Percentiles rank a stretch among this genome's conserved stretches.
These are phyloP conservation scores for Pantherophis vulpinus DNA, from an alignment of 2,797 vertebrate genomes.

Conservation along the genomic window DNA sequence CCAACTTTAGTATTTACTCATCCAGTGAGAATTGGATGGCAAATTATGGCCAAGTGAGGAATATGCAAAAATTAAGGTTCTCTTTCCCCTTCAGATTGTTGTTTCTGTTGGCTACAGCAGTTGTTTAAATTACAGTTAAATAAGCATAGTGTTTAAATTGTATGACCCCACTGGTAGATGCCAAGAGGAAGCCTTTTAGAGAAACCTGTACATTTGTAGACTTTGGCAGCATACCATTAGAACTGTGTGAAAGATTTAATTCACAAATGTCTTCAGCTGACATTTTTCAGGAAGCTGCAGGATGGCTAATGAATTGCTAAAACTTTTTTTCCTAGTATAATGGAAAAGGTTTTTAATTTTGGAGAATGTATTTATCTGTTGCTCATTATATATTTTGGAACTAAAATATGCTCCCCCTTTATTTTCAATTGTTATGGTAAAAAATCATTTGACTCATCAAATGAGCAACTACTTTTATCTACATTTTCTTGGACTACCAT, in stretches of 20 bases:
- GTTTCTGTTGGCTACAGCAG: slow-evolving; percentile 52
- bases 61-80: not conserved
- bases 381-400: not conserved
- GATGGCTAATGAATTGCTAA: slow-evolving; percentile 16
- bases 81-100: slow-evolving; percentile 48
- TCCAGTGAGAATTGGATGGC: not conserved
- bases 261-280: slow-evolving; percentile 45
- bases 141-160: slow-evolving; percentile 47
- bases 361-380: not conserved
- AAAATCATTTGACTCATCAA: not conserved
- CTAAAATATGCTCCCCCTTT: not conserved
- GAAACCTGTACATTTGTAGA: slow-evolving; percentile 45
- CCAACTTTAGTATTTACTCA: not conserved
- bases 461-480: not conserved
- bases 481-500: not conserved
- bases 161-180: slow-evolving; percentile 40
- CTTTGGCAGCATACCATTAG: slow-evolving; percentile 34
- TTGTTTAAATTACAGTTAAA: slow-evolving; percentile 45
- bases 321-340: slow-evolving; percentile 7
- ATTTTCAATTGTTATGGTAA: not conserved
- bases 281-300: not conserved
- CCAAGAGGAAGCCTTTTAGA: slow-evolving; percentile 61
- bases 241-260: slow-evolving; percentile 34
- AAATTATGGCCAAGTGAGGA: slow-evolving; percentile 37
- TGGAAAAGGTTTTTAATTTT: not conserved